Percentiles rank a stretch among this genome's conserved stretches.
Evolutionary conservation across 2,888 invertebrate species (phyloP).

Genomic region (Xanthia togata): DNA sequence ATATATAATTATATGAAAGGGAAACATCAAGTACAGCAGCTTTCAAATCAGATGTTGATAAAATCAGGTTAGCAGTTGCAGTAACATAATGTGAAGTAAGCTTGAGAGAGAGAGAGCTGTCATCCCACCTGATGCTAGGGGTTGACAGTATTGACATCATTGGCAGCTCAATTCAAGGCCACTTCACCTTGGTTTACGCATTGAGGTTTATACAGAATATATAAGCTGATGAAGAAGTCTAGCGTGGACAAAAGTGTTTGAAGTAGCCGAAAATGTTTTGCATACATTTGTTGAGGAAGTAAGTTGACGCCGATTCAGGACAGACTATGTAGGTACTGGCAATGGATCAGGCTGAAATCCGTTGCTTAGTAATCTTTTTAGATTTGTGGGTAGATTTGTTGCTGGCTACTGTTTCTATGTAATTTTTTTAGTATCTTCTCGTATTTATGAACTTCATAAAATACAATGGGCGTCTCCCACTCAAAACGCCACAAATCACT

Average conservation of each 20-base stretch:
- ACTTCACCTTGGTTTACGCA: no score
- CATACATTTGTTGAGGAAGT: not conserved
- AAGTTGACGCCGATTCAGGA: not conserved
- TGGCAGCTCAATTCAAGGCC: no score
- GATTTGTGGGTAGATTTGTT: not conserved
- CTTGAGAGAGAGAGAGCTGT: no score
- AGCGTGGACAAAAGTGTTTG: not conserved
- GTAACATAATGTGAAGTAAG: no score
- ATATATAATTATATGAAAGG: not conserved
- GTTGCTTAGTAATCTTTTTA: not conserved
- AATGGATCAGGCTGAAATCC: not conserved
- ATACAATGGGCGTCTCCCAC: not conserved
- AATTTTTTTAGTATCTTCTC: conserved; percentile 14
- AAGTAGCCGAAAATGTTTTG: not conserved
- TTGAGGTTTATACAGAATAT: no score
- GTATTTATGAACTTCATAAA: conserved; percentile 23
- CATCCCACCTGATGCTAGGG: no score
- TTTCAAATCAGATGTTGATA: no score
- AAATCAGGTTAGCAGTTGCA: no score
- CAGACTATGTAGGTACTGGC: no score
- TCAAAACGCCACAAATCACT: conserved; percentile 45
- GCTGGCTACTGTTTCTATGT: not conserved
- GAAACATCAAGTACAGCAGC: not conserved
- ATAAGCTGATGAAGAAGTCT: not conserved
- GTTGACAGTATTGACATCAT: no score